phyloP scores from a whole-genome alignment of 2,113 vertebrate species.

The Phalacrocorax carbo region DNA sequence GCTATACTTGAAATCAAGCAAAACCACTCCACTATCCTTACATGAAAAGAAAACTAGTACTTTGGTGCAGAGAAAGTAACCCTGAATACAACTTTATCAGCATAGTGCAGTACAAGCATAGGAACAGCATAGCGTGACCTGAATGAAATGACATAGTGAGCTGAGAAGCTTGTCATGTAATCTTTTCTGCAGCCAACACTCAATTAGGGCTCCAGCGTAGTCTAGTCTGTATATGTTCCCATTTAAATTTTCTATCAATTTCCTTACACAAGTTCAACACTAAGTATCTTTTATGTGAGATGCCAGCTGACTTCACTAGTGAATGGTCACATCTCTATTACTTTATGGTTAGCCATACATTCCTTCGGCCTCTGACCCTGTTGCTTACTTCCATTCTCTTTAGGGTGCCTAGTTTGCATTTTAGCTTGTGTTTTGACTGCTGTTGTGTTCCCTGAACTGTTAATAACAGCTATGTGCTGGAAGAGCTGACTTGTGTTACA shows the following conservation, averaged over 20 bases:
- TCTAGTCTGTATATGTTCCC: not conserved
- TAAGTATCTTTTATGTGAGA: not conserved
- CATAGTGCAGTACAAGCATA: not conserved
- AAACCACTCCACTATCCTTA: not conserved
- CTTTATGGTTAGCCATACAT: not conserved
- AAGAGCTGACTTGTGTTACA: not conserved
- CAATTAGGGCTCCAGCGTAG: not conserved
- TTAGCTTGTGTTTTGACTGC: not conserved
- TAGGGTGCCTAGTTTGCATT: not conserved
- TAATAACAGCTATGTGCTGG: not conserved
- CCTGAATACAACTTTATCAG: not conserved
- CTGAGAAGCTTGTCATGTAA: not conserved
- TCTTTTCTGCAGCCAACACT: not conserved
- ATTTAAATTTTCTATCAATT: not conserved
- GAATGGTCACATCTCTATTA: not conserved
- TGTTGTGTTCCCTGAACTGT: not conserved
- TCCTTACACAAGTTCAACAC: not conserved
- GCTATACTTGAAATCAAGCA: not conserved
- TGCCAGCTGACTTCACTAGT: not conserved
- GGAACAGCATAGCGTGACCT: not conserved
- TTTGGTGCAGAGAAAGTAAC: not conserved
- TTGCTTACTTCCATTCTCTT: not conserved
- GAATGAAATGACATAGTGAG: not conserved
- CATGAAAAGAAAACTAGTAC: not conserved
- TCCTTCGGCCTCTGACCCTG: not conserved